Conservation (phyloP, 2,797 vertebrate genomes). For the Agapornis canus region DNA sequence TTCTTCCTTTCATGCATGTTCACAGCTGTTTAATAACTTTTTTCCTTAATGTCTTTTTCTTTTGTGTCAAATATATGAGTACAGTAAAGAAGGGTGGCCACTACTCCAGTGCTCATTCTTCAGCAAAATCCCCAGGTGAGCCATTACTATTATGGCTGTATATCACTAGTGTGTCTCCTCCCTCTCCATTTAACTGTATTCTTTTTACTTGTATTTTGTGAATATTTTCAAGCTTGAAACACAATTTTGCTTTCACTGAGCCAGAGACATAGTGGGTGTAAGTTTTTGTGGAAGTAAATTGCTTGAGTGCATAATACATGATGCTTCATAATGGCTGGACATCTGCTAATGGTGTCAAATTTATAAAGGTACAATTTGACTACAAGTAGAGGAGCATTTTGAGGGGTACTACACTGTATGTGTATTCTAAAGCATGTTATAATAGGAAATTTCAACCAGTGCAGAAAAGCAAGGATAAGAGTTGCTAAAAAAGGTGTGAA, state of each 20-base stretch:
- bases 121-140: conserved; percentile 95
- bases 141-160: conserved; percentile 69
- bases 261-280: neutral
- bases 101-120: conserved; percentile 87
- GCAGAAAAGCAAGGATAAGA: neutral
- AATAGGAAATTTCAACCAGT: neutral
- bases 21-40: conserved; percentile 73
- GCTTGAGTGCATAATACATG: neutral
- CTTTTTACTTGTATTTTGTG: conserved; percentile 63
- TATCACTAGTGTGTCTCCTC: conserved; percentile 56
- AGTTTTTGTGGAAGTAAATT: neutral
- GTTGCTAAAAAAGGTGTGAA: neutral
- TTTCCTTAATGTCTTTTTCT: conserved; percentile 79
- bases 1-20: conserved; percentile 28
- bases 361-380: neutral
- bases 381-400: neutral
- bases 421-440: neutral
- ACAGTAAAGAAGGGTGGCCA: conserved; percentile 88
- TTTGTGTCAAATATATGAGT: conserved; percentile 71
- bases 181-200: conserved; percentile 28
- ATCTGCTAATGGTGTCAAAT: neutral
- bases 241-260: neutral
- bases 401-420: neutral
- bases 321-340: neutral
- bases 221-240: conserved; percentile 25